Evolutionary conservation across 2,888 invertebrate genomes (phyloP).

Genomic region (Dynastes grantii): DNA sequence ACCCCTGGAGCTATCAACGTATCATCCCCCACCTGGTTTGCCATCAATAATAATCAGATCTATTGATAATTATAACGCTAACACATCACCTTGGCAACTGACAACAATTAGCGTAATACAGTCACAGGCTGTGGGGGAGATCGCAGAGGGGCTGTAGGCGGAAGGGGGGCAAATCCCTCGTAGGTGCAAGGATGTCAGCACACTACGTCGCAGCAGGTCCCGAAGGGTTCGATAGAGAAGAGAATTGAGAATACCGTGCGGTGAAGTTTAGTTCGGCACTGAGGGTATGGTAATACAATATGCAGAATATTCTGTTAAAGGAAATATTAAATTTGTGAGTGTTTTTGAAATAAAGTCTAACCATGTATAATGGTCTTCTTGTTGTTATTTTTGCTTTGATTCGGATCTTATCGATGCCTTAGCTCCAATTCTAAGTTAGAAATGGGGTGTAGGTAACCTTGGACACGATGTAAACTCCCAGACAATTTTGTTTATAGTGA

Average conservation of each 20-base stretch:
- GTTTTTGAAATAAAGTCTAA: too few species aligned
- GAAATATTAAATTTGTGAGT: too few species aligned
- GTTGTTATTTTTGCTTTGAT: too few species aligned
- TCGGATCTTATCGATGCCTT: too few species aligned
- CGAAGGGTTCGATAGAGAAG: background rate
- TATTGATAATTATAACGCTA: constrained; percentile 68
- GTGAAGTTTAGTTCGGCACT: too few species aligned
- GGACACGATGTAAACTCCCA: too few species aligned
- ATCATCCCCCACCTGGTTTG: constrained; percentile 20
- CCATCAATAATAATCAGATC: constrained; percentile 70
- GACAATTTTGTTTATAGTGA: too few species aligned
- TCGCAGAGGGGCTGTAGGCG: background rate
- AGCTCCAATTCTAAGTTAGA: too few species aligned
- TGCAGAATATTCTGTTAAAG: too few species aligned
- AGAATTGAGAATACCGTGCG: background rate
- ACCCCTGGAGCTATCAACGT: constrained; percentile 2
- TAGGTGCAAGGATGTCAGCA: constrained; percentile 21
- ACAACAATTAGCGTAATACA: constrained; percentile 71
- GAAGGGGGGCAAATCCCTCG: background rate
- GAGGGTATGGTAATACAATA: too few species aligned
- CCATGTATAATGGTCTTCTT: too few species aligned
- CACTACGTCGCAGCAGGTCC: background rate
- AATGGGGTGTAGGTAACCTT: too few species aligned
- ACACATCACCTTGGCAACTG: constrained; percentile 69
- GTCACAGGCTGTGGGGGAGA: constrained; percentile 56